These are phyloP conservation scores for Daphoenositta chrysoptera DNA, from an alignment of 2,113 vertebrate genomes.

Conservation along the genomic window DNA sequence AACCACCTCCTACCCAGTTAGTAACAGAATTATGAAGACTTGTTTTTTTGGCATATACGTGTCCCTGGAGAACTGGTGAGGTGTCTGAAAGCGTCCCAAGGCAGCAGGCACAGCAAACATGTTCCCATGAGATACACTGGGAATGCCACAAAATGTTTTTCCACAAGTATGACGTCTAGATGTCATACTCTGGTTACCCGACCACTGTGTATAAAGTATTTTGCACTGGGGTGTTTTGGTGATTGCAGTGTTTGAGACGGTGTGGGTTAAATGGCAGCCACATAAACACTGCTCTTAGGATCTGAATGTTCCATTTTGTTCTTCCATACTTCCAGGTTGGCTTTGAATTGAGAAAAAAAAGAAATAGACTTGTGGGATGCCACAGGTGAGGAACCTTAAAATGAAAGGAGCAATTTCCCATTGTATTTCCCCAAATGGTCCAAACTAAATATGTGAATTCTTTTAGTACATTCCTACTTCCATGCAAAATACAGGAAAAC, in stretches of 20 bases:
- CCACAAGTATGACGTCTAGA: background rate
- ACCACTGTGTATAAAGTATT: background rate
- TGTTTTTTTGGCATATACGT: background rate
- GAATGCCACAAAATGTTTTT: background rate
- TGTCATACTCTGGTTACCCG: background rate
- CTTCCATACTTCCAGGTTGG: background rate
- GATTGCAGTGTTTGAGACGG: accelerated
- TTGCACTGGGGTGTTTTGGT: background rate
- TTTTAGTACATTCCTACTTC: background rate
- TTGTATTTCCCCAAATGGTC: background rate
- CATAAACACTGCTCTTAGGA: background rate
- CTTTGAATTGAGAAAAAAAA: background rate
- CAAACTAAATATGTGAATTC: background rate
- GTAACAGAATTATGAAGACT: background rate
- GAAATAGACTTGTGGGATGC: background rate
- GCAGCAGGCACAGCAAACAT: background rate
- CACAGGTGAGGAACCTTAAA: background rate
- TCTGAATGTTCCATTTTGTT: background rate
- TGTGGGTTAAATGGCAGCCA: background rate
- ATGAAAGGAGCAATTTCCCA: background rate
- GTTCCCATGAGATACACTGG: background rate
- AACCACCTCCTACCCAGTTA: background rate
- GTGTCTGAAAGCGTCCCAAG: background rate
- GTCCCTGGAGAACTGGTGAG: background rate
- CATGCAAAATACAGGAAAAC: background rate